Evolutionary conservation across 1,140 invertebrate genomes (phyloP), one percentile per base, ranked within the genome.

Genomic region (Drosophila tsacasi): DNA sequence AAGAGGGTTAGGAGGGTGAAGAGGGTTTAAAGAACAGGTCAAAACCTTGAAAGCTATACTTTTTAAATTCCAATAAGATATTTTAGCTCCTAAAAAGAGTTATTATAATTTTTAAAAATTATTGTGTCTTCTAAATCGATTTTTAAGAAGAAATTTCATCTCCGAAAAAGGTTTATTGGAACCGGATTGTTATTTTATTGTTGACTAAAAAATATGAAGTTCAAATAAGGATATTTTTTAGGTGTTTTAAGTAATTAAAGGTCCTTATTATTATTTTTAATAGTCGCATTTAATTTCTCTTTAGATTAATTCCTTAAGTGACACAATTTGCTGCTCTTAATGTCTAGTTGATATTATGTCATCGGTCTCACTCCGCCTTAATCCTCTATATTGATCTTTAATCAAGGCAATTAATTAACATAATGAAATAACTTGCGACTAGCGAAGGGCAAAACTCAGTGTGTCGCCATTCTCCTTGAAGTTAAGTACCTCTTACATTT

Each of bases 331-430:
- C 19, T 15, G 19, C 37, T 15, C 12, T 35, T 15, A 21, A 50
- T 25, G 17, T 42, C 13, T 32, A 35, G 39, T 21, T 4, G 19
- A 27, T 35, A 68, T 42, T 67, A 37, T 68, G 37, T 44, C 67
- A 69, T 44, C 42, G 47, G 6, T 35, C 27, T n/a, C 30, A 19
- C 13, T 32, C 21, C 12, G 32, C 40, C 32, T 40, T 50, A 78
- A 65, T 78, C 79, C 54, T 61, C 30, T 57, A 58, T 69, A 79
- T 83, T 69, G 81, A 79, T 83, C 57, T 83, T 83, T 79, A 74
- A 83, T 83, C 78, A 79, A 79, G 82, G 61, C 69, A 73, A 83
- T 83, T 83, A 75, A 83, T 79, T 79, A 83, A 63, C 71, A 76
- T 83, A 82, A 78, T 82, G 68, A 79, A 71, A 79, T 69, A 67